Evolutionary conservation across 2,797 vertebrate species (phyloP).

Genomic region (Periparus ater): DNA sequence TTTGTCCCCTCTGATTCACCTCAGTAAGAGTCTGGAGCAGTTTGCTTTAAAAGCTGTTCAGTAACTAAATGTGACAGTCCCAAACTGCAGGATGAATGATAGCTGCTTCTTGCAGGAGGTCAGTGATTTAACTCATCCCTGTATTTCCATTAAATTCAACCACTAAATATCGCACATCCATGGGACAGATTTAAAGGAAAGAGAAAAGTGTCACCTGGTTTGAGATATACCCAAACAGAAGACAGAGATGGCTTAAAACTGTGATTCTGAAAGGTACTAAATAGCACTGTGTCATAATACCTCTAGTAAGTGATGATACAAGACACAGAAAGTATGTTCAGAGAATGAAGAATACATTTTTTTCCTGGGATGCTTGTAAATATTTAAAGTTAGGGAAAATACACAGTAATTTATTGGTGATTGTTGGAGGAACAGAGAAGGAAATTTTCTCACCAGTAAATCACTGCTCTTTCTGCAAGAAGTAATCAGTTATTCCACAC

Average conservation of each 20-base stretch:
- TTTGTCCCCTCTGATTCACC: not conserved
- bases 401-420: conserved; percentile 3
- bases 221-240: not conserved
- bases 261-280: not conserved
- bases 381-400: not conserved
- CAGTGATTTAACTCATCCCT: not conserved
- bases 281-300: not conserved
- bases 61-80: not conserved
- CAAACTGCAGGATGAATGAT: not conserved
- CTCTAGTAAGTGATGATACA: not conserved
- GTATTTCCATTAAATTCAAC: not conserved
- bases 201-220: not conserved
- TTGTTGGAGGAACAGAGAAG: not conserved
- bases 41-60: not conserved
- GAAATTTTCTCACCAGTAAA: conserved; percentile 36
- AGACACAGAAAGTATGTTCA: not conserved
- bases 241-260: not conserved
- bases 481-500: not conserved
- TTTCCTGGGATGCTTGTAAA: not conserved
- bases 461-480: not conserved
- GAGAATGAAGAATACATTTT: not conserved
- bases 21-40: not conserved
- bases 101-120: not conserved
- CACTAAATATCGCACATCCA: not conserved
- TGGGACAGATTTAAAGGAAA: not conserved